Conservation (phyloP, 2,113 vertebrate species). For the Chaetodon trifascialis region DNA sequence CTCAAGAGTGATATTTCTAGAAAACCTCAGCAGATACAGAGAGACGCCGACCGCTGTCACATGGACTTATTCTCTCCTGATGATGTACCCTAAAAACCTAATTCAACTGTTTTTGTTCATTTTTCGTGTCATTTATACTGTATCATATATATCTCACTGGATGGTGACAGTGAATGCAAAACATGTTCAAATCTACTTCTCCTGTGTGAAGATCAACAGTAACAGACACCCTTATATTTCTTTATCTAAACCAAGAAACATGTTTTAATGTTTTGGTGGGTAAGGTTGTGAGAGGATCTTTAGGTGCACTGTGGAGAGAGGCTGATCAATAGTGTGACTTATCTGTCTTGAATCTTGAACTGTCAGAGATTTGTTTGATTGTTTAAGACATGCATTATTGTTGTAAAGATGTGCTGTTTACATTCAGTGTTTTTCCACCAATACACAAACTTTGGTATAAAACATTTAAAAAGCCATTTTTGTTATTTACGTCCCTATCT, state of each 20-base stretch:
- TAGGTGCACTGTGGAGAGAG: background rate
- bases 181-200: too few species aligned
- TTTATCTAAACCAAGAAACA: background rate
- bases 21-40: slow-evolving; percentile 14
- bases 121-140: slow-evolving; percentile 4
- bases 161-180: too few species aligned
- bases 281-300: background rate
- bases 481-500: too few species aligned
- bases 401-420: background rate
- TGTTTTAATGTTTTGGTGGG: background rate
- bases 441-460: too few species aligned
- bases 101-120: background rate
- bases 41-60: slow-evolving; percentile 38
- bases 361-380: too few species aligned
- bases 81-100: background rate
- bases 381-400: too few species aligned
- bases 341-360: background rate
- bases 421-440: too few species aligned
- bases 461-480: too few species aligned
- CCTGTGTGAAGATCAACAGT: too few species aligned
- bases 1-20: slow-evolving; percentile 1
- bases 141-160: too few species aligned
- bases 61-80: slow-evolving; percentile 4
- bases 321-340: background rate
- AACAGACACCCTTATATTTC: too few species aligned